phyloP scores from a whole-genome alignment of 2,113 vertebrate species.

The Oryzias melastigma region DNA sequence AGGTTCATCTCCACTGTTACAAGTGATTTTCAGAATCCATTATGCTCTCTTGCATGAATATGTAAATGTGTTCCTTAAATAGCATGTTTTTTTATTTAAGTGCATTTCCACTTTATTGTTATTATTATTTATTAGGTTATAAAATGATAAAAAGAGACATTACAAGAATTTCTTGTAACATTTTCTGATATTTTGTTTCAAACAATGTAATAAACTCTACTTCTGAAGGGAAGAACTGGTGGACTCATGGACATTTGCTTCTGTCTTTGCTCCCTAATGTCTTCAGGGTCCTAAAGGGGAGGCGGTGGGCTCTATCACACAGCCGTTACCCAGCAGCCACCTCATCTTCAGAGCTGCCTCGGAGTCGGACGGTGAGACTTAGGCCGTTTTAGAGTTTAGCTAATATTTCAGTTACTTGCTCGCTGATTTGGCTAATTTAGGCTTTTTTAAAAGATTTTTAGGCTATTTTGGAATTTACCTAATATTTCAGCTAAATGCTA shows the following conservation, averaged over 20 bases:
- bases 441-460: too few species aligned
- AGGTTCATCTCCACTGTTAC: constrained; percentile 23
- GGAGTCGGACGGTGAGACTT: constrained; percentile 92
- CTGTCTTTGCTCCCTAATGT: constrained; percentile 6
- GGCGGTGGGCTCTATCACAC: constrained; percentile 96
- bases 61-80: neutral
- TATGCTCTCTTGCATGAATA: neutral
- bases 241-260: neutral
- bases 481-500: too few species aligned
- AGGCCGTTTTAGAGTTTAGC: too few species aligned
- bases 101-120: neutral
- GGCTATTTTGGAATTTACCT: too few species aligned
- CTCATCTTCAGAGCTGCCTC: constrained; percentile 96
- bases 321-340: constrained; percentile 97
- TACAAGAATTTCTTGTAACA: too few species aligned
- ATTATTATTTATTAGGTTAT: neutral
- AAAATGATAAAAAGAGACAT: neutral
- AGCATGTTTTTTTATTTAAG: neutral
- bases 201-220: too few species aligned
- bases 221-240: too few species aligned
- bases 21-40: constrained; percentile 4
- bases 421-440: too few species aligned
- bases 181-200: too few species aligned
- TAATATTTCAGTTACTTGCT: too few species aligned
- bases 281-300: constrained; percentile 96